Percentiles rank a stretch among this genome's conserved stretches.
Conservation (phyloP, 2,888 invertebrate species). For the Lottia gigantea region DNA sequence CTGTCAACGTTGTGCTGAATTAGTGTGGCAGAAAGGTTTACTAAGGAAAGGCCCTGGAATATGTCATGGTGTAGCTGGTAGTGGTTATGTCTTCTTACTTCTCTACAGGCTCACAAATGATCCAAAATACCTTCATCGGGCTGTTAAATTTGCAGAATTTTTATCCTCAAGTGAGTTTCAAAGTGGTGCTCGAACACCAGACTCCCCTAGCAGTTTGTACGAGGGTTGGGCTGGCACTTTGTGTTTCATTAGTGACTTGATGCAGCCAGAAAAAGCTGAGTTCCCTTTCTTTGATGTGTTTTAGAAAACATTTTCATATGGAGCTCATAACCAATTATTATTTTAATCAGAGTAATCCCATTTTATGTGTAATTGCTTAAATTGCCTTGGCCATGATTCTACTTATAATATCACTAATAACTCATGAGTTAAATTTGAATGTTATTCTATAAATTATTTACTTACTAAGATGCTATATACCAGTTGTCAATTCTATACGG, state of each 20-base stretch:
- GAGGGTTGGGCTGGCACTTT: constrained; percentile 89
- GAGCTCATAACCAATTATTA: too few species aligned
- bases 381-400: neutral
- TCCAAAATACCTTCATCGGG: constrained; percentile 77
- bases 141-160: constrained; percentile 81
- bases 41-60: constrained; percentile 89
- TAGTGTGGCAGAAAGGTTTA: constrained; percentile 86
- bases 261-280: constrained; percentile 78
- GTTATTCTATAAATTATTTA: too few species aligned
- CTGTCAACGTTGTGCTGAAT: constrained; percentile 78
- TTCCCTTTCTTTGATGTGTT: constrained; percentile 86
- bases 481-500: too few species aligned
- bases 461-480: too few species aligned
- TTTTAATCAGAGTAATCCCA: neutral
- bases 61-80: constrained; percentile 79
- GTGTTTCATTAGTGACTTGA: constrained; percentile 83
- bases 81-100: constrained; percentile 69
- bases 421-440: neutral
- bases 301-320: constrained; percentile 58
- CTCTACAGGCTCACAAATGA: constrained; percentile 81
- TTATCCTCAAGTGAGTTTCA: constrained; percentile 69
- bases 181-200: constrained; percentile 78
- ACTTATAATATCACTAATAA: neutral
- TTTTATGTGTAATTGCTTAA: neutral
- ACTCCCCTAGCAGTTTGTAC: constrained; percentile 84